phyloP scores from a whole-genome alignment of 2,113 vertebrate species.

The Microtus ochrogaster region DNA sequence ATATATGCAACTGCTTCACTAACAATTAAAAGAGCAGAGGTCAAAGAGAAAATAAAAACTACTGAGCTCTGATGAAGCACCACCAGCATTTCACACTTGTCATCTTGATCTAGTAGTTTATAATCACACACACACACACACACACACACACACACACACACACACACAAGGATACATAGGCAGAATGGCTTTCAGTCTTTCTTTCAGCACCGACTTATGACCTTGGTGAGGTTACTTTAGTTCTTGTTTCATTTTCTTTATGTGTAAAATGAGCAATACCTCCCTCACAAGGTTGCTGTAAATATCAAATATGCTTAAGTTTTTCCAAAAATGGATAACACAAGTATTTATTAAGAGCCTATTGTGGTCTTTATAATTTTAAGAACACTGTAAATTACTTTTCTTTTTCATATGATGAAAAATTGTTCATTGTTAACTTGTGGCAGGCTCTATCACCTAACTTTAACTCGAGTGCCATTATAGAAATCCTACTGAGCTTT shows the following conservation, averaged over 20 bases:
- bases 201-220: neutral
- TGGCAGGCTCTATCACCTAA: neutral
- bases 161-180: neutral
- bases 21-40: neutral
- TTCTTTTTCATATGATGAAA: neutral
- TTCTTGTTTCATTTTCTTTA: neutral
- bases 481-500: neutral
- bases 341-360: neutral
- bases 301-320: conserved; percentile 3
- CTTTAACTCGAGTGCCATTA: neutral
- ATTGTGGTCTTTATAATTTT: neutral
- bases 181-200: neutral
- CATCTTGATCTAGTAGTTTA: neutral
- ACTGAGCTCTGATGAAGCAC: neutral
- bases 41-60: neutral
- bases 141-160: neutral
- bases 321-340: neutral
- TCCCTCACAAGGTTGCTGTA: neutral
- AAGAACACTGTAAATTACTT: neutral
- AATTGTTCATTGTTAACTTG: neutral
- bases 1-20: neutral
- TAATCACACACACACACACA: neutral
- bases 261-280: neutral
- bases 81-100: neutral
- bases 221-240: conserved; percentile 22